Conservation (phyloP, 2,113 vertebrate genomes). For the Semicossyphus pulcher region DNA sequence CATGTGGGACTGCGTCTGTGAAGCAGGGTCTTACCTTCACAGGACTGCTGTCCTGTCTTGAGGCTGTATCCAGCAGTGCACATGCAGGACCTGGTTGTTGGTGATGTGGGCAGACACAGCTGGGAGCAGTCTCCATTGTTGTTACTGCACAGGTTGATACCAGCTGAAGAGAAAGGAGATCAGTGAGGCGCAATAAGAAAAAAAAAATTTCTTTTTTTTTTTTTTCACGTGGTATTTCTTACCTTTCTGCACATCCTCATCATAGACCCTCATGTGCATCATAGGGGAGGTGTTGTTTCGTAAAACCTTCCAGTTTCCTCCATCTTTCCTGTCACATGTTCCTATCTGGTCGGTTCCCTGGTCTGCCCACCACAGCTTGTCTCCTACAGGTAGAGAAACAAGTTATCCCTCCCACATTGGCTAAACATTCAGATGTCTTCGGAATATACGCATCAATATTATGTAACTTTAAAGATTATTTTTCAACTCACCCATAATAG, state of each 20-base stretch:
- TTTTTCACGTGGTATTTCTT: not conserved
- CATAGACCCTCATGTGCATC: conserved; percentile 98
- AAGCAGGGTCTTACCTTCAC: conserved; percentile 85
- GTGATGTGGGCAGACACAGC: conserved; percentile 94
- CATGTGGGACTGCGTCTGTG: not conserved
- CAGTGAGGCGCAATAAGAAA: not conserved
- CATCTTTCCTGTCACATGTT: conserved; percentile 92
- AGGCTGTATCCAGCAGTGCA: conserved; percentile 97
- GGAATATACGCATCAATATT: not conserved
- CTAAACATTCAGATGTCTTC: too few relatives aligned
- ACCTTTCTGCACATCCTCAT: conserved; percentile 88
- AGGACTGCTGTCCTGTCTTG: conserved; percentile 92
- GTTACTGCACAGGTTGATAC: conserved; percentile 92
- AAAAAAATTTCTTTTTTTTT: not conserved
- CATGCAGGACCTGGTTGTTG: conserved; percentile 92
- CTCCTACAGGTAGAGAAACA: conserved; percentile 77
- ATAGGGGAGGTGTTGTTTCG: conserved; percentile 94
- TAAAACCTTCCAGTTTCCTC: conserved; percentile 86
- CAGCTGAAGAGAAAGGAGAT: conserved; percentile 46
- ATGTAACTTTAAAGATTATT: not conserved
- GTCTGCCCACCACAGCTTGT: conserved; percentile 98
- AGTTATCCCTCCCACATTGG: not conserved
- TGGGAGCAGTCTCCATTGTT: conserved; percentile 97
- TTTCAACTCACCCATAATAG: conserved; percentile 92
- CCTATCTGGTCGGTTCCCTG: conserved; percentile 94